Percentiles rank a stretch among this genome's conserved stretches.
phyloP scores from a whole-genome alignment of 92 coral and sea anemone species.

The Hydrozoanthus gracilis region DNA sequence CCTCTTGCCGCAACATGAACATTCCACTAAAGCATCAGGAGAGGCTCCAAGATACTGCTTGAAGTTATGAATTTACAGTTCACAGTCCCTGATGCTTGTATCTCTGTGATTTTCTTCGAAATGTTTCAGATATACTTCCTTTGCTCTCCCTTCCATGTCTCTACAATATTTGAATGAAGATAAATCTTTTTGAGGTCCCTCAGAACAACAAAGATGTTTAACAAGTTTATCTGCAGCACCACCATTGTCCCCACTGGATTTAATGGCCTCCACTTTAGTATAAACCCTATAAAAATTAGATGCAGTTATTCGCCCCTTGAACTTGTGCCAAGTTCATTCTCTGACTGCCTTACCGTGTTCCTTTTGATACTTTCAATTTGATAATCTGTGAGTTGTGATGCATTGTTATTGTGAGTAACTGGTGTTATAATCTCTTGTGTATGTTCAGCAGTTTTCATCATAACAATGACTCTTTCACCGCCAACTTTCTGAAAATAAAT shows the following conservation, averaged over 20 bases:
- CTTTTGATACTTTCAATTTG: conserved; percentile 38
- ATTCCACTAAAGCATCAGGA: conserved; percentile 64
- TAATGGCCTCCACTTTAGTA: conserved; percentile 48
- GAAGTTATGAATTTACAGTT: conserved; percentile 37
- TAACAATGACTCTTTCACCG: conserved; percentile 38
- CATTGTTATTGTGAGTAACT: not conserved
- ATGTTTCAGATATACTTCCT: conserved; percentile 41
- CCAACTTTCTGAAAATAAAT: conserved; percentile 36
- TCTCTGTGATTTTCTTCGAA: conserved; percentile 39
- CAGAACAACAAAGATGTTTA: conserved; percentile 33
- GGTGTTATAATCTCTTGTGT: conserved; percentile 14
- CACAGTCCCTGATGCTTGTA: conserved; percentile 32
- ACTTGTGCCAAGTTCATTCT: conserved; percentile 42
- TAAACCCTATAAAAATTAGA: conserved; percentile 47
- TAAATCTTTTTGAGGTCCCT: conserved; percentile 30
- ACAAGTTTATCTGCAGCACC: conserved; percentile 43
- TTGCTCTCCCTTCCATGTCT: conserved; percentile 50
- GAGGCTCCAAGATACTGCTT: conserved; percentile 61
- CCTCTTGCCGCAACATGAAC: conserved; percentile 65
- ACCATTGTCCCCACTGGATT: conserved; percentile 44
- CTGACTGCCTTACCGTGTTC: conserved; percentile 48
- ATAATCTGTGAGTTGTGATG: conserved; percentile 24
- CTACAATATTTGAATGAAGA: conserved; percentile 50
- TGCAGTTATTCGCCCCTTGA: conserved; percentile 47
- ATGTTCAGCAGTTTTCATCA: conserved; percentile 50